A percentile compares a stretch with the other conserved stretches of the same genome.
These are phyloP conservation scores for Patella pellucida DNA, from an alignment of 2,888 invertebrate species.

Conservation along the genomic window DNA sequence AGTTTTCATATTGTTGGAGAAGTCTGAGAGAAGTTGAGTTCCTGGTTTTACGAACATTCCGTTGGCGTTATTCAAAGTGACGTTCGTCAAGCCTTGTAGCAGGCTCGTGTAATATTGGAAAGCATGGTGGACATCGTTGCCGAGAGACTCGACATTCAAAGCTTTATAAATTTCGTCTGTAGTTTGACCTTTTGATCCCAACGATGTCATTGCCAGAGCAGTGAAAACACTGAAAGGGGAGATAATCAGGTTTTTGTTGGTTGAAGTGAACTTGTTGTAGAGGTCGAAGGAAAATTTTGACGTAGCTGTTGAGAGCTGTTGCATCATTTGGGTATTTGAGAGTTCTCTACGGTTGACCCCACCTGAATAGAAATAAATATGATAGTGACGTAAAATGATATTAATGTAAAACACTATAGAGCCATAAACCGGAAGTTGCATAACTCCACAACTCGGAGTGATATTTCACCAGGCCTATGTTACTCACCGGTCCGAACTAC, in stretches of 20 bases:
- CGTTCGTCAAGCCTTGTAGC: slow-evolving; percentile 19
- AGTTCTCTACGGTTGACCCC: background rate
- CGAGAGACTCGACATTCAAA: slow-evolving; percentile 29
- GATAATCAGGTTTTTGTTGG: slow-evolving; percentile 45
- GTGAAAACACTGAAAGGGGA: slow-evolving; percentile 68
- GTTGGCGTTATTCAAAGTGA: slow-evolving; percentile 52
- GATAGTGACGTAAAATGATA: no score
- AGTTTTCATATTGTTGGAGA: background rate
- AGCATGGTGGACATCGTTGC: slow-evolving; percentile 26
- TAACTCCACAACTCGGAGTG: no score
- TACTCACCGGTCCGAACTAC: no score
- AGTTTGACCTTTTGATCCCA: slow-evolving; percentile 65
- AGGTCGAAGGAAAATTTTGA: slow-evolving; percentile 3
- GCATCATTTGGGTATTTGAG: background rate
- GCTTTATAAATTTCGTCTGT: slow-evolving; percentile 45
- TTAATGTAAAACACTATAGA: no score
- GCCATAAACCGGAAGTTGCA: no score
- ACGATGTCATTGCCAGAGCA: slow-evolving; percentile 63
- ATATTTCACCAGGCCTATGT: no score
- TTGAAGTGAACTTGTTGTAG: slow-evolving; percentile 7
- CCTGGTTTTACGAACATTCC: slow-evolving; percentile 43
- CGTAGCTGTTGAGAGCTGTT: background rate
- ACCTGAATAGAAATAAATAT: no score
- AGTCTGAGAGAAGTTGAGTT: slow-evolving; percentile 50
- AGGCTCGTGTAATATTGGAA: slow-evolving; percentile 27